phyloP scores from a whole-genome alignment of 92 coral and sea anemone genomes.

The Zoanthus sociatus region DNA sequence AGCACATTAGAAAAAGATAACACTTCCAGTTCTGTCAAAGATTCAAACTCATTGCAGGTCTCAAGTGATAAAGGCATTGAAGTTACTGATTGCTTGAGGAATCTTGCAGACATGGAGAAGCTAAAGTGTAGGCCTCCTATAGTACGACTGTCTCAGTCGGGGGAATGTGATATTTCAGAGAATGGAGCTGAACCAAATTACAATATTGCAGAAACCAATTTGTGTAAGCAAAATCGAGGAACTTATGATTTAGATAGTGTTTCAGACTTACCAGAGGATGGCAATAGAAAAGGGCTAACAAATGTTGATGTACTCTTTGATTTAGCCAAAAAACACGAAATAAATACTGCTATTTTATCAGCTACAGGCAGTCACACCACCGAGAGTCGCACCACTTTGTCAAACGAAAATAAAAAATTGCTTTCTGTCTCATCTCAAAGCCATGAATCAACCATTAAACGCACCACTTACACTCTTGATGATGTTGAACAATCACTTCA shows the following conservation, averaged over 20 bases:
- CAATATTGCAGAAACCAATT: not conserved
- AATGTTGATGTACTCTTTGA: conserved; percentile 36
- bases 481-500: conserved; percentile 75
- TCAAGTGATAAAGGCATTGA: conserved; percentile 63
- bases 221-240: not conserved
- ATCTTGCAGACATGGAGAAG: conserved; percentile 46
- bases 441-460: conserved; percentile 25
- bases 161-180: not conserved
- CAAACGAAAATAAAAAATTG: not conserved
- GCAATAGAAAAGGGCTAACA: conserved; percentile 55
- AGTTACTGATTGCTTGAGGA: conserved; percentile 68
- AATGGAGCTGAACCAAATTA: not conserved
- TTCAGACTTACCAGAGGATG: conserved; percentile 57
- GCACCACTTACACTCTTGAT: conserved; percentile 76
- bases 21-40: not conserved
- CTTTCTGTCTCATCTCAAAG: conserved; percentile 10
- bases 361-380: not conserved
- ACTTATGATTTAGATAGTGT: conserved; percentile 45
- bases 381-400: not conserved
- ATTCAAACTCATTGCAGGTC: conserved; percentile 48
- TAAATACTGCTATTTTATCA: not conserved
- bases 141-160: not conserved
- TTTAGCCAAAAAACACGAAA: conserved; percentile 30
- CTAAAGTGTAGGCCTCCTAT: not conserved
- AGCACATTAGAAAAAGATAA: conserved; percentile 46